A percentile compares a stretch with the other conserved stretches of the same genome.
Evolutionary conservation across 2,113 vertebrate species (phyloP).

Genomic region (Corythaixoides concolor): DNA sequence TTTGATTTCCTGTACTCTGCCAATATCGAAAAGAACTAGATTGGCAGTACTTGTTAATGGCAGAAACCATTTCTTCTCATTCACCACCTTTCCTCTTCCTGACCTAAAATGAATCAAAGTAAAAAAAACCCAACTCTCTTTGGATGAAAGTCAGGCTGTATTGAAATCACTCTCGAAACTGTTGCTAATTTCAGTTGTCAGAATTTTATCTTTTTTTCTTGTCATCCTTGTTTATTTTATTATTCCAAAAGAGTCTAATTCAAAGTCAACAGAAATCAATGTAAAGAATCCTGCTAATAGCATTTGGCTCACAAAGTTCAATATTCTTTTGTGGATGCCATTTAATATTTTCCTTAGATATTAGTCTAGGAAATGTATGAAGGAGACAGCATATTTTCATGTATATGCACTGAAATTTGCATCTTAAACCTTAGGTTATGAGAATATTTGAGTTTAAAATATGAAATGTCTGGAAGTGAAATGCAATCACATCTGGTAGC

Average conservation of each 20-base stretch:
- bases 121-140: not conserved
- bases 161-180: not conserved
- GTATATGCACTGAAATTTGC: not conserved
- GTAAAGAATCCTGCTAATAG: not conserved
- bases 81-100: not conserved
- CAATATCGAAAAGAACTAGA: not conserved
- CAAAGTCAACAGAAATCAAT: not conserved
- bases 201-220: not conserved
- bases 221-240: not conserved
- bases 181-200: not conserved
- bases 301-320: not conserved
- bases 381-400: not conserved
- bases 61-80: not conserved
- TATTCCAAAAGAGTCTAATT: not conserved
- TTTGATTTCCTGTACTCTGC: not conserved
- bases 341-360: not conserved
- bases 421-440: not conserved
- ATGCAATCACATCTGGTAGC: not conserved
- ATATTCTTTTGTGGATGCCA: not conserved
- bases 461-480: not conserved
- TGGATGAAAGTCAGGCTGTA: not conserved
- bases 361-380: not conserved
- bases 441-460: not conserved
- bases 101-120: not conserved
- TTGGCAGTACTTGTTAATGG: not conserved